These are phyloP conservation scores for Saccopteryx bilineata DNA, from an alignment of 2,113 vertebrate genomes.

Conservation along the genomic window DNA sequence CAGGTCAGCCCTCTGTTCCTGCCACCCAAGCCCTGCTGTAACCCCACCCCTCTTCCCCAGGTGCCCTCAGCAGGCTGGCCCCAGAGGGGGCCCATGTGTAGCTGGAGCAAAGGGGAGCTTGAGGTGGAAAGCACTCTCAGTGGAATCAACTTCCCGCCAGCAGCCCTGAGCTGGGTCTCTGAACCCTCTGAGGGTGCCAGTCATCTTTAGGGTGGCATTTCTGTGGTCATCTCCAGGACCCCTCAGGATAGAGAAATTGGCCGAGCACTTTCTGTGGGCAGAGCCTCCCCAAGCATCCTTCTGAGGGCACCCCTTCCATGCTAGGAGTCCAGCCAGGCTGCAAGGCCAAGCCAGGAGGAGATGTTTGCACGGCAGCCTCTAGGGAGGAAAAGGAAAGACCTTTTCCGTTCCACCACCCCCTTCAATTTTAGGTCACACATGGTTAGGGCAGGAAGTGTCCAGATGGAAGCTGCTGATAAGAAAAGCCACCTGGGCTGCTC, in stretches of 20 bases:
- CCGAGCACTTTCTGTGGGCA: not conserved
- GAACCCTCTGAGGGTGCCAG: not conserved
- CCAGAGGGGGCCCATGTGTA: not conserved
- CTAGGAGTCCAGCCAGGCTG: too few species aligned
- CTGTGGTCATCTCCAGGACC: not conserved
- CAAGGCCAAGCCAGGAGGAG: too few species aligned
- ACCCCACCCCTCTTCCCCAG: too few species aligned
- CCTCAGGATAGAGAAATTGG: not conserved
- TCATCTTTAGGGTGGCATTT: not conserved
- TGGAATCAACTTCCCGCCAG: not conserved
- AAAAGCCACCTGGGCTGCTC: not conserved
- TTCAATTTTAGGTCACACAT: not conserved
- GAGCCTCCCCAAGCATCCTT: not conserved
- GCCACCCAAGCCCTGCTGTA: not conserved
- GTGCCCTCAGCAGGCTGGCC: not conserved
- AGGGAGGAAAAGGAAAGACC: not conserved
- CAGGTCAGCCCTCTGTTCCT: rapidly evolving
- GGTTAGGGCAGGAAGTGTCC: not conserved
- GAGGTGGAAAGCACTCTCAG: not conserved
- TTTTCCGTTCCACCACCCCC: rapidly evolving
- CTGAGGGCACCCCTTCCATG: not conserved
- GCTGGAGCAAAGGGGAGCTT: not conserved
- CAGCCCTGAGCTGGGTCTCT: not conserved
- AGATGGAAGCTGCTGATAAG: too few species aligned
- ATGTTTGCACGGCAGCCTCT: not conserved